Evolutionary conservation across 2,113 vertebrate genomes (phyloP).

Genomic region (Upupa epops): DNA sequence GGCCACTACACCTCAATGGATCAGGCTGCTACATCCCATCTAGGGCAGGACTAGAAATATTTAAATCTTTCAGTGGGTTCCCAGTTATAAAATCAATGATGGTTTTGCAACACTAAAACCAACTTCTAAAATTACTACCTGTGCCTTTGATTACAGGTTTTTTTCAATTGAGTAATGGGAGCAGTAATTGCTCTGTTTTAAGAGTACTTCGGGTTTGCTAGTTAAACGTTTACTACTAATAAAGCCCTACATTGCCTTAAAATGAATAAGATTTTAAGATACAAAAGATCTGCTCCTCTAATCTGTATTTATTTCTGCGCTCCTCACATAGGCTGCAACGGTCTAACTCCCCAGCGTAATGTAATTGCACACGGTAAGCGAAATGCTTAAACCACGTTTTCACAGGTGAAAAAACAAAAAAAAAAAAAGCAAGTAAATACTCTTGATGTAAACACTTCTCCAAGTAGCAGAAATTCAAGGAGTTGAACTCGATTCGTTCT

Average conservation of each 20-base stretch:
- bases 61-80: not conserved
- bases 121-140: not conserved
- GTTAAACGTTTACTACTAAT: constrained; percentile 21
- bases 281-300: constrained; percentile 17
- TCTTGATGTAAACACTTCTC: not conserved
- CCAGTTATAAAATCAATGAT: not conserved
- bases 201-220: not conserved
- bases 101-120: not conserved
- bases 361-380: not conserved
- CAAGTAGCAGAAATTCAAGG: not conserved
- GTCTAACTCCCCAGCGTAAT: constrained; percentile 21
- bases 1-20: not conserved
- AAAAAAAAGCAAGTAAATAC: not conserved
- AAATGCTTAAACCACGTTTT: not conserved
- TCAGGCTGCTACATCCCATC: not conserved
- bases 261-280: not conserved
- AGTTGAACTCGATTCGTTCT: not conserved
- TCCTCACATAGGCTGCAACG: not conserved
- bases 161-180: not conserved
- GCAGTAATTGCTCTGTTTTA: not conserved
- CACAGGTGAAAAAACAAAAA: not conserved
- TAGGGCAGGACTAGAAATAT: not conserved
- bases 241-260: not conserved
- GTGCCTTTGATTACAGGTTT: not conserved
- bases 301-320: constrained; percentile 20